Conservation (phyloP, 2,797 vertebrate genomes). For the Oryzias sinensis region DNA sequence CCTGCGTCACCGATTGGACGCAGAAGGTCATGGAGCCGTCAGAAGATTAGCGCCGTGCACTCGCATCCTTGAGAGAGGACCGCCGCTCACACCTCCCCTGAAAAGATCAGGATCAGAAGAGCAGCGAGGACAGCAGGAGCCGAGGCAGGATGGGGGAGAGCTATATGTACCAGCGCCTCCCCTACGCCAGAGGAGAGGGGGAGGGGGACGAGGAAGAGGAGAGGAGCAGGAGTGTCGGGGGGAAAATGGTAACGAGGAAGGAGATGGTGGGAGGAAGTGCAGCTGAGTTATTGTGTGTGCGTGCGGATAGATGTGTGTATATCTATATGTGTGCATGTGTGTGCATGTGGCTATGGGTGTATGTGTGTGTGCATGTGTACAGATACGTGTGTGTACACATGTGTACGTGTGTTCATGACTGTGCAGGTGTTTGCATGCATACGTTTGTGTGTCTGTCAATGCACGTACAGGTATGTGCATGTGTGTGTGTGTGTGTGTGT, state of each 20-base stretch:
- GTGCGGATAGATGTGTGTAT: background rate
- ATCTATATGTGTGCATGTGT: background rate
- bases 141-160: conserved; percentile 66
- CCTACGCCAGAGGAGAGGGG: conserved; percentile 65
- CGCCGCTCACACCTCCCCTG: conserved; percentile 44
- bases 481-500: no score
- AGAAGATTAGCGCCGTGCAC: conserved; percentile 51
- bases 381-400: no score
- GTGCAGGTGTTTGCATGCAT: no score
- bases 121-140: conserved; percentile 42
- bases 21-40: conserved; percentile 62
- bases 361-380: no score
- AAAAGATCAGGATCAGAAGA: conserved; percentile 30
- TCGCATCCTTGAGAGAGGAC: conserved; percentile 6
- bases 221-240: conserved; percentile 44
- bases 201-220: conserved; percentile 60
- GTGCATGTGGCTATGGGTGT: background rate
- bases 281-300: conserved; percentile 4
- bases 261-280: conserved; percentile 28
- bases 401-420: no score
- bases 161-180: conserved; percentile 73
- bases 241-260: conserved; percentile 62
- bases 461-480: no score
- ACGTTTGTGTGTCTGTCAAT: no score
- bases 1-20: conserved; percentile 34